Evolutionary conservation across 2,888 invertebrate species (phyloP), one percentile per base, ranked within the genome.

Genomic region (Nemotelus pantherinus): DNA sequence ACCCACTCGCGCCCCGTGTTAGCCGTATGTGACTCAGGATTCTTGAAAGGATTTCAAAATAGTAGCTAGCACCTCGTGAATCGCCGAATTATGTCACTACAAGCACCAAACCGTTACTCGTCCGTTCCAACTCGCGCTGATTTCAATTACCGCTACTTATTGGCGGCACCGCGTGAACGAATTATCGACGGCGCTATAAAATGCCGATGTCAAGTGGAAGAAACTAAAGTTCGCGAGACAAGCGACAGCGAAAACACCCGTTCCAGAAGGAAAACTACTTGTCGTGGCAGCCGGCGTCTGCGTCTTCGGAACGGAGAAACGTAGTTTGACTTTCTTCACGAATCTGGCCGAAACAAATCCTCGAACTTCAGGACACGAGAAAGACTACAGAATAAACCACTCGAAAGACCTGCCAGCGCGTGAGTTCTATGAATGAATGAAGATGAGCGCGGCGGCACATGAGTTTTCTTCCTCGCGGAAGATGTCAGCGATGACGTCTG

Each of bases 281-380:
- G 65, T 77, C 74, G 77, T 77, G 77, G 78, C 78, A 77, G 80
- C 81, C 81, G 81, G 81, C 81, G 81, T 81, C 81, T 81, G 81
- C 81, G 81, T 81, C 80, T 79, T 79, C 79, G 79, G 80, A 77
- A 77, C 78, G 78, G 71, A 78, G 79, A 79, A 78, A 77, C 67
- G 77, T 4, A 5, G 10, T 25, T 55, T 25, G 4, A 3, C 25
- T 44, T 60, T 43, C 60, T 60, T 58, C 58, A 9, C 58, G 9
- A 25, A 9, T 10, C 3, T 57, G 57, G 57, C 10, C 10, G 57
- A 41, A 25, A 25, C 39, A 43, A 6, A 7, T 39, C 25, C 25
- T 25, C 25, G 25, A 25, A 25, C 25, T 25, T 25, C 25, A 25
- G 25, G 60, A 60, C 25, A 60, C 47, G 47, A 25, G 67, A 68